phyloP scores from a whole-genome alignment of 2,888 invertebrate species.

The Selenia dentaria region DNA sequence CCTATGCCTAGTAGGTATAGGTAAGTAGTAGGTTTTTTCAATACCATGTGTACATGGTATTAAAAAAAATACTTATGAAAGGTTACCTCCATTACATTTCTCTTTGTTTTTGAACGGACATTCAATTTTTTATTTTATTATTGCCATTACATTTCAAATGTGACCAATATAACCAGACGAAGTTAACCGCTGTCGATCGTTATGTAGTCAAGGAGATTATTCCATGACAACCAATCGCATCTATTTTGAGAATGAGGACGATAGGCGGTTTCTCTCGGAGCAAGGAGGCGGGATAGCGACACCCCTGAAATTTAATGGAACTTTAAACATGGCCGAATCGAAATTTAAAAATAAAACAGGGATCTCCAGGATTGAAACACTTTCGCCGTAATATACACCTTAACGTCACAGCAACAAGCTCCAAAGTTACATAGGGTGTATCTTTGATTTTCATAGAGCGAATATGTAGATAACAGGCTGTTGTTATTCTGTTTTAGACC shows the following conservation, averaged over 20 bases:
- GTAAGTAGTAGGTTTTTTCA: too few species aligned
- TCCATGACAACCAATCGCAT: conserved; percentile 66
- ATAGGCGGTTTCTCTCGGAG: conserved; percentile 59
- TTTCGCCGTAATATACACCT: conserved; percentile 6
- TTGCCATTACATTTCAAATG: too few species aligned
- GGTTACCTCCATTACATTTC: too few species aligned
- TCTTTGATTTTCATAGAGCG: conserved; percentile 2
- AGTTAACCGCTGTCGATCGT: conserved; percentile 2
- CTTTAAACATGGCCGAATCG: conserved; percentile 46
- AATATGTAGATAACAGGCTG: neutral
- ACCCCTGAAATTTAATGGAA: conserved; percentile 49
- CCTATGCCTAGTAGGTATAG: too few species aligned
- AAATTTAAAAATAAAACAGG: conserved; percentile 38
- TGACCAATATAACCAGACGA: neutral
- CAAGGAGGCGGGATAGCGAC: conserved; percentile 56
- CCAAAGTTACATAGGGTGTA: neutral
- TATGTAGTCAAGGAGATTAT: conserved; percentile 62
- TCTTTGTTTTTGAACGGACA: too few species aligned
- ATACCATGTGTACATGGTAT: too few species aligned
- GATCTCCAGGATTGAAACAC: conserved; percentile 1
- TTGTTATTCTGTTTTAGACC: neutral
- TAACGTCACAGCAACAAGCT: neutral
- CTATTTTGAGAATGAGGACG: conserved; percentile 61
- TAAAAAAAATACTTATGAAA: too few species aligned
- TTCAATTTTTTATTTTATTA: too few species aligned